These are phyloP conservation scores for Ochropacha duplaris DNA, from an alignment of 2,888 invertebrate species.

Conservation along the genomic window DNA sequence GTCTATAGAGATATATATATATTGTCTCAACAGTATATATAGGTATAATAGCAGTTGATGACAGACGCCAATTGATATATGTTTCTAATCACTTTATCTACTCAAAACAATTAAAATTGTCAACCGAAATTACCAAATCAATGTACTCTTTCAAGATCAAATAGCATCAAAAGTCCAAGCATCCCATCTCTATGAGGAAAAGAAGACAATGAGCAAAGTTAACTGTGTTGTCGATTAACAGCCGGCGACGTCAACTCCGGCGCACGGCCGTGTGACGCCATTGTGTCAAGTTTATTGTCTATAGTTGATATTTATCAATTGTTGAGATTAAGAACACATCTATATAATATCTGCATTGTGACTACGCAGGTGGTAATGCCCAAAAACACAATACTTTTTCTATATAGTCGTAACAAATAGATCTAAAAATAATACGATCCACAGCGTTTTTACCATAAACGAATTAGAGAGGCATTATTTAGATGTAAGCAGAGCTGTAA, in stretches of 20 bases:
- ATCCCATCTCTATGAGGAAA: slow-evolving; percentile 12
- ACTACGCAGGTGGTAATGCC: background rate
- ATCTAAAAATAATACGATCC: no score
- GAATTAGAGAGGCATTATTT: no score
- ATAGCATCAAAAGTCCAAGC: background rate
- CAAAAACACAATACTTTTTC: background rate
- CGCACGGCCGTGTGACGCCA: slow-evolving; percentile 25
- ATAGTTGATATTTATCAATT: background rate
- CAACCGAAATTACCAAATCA: background rate
- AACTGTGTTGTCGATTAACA: slow-evolving; percentile 42
- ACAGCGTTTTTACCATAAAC: no score
- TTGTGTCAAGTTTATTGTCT: slow-evolving; percentile 15
- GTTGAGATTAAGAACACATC: background rate
- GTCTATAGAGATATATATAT: background rate
- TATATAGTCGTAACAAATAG: no score
- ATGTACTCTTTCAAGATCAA: background rate
- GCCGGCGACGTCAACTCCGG: slow-evolving; percentile 10
- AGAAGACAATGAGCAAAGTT: slow-evolving; percentile 41
- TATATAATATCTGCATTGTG: background rate
- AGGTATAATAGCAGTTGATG: no score
- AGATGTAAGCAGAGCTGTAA: no score
- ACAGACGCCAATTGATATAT: no score
- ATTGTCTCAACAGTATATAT: no score
- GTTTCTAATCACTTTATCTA: background rate
- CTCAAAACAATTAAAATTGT: no score